phyloP scores from a whole-genome alignment of 2,888 invertebrate genomes.

The Cancer borealis region DNA sequence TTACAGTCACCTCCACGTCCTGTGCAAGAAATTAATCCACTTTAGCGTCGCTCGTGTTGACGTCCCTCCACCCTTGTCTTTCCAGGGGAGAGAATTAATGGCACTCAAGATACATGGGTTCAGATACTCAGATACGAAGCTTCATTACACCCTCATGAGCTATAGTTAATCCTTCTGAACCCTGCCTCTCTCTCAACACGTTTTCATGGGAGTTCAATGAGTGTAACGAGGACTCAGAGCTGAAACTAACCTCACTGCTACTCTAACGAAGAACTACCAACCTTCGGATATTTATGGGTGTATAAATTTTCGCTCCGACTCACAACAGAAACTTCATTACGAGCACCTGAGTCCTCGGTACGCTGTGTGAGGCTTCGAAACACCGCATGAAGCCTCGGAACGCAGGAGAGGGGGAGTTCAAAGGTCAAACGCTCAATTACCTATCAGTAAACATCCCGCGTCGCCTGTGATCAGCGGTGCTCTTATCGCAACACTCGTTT shows the following conservation, averaged over 20 bases:
- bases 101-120: not conserved
- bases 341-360: not conserved
- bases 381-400: not conserved
- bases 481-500: constrained; percentile 12
- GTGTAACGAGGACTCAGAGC: not conserved
- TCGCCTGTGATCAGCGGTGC: constrained; percentile 34
- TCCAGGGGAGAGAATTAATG: not conserved
- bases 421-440: constrained; percentile 29
- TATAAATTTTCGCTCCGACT: not conserved
- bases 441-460: constrained; percentile 29
- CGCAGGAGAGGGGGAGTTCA: not conserved
- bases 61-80: constrained; percentile 26
- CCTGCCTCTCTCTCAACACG: not conserved
- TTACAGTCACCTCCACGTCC: not conserved
- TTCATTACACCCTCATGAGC: constrained; percentile 13
- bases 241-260: not conserved
- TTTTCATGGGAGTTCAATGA: not conserved
- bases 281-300: constrained; percentile 9
- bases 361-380: not conserved
- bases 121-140: not conserved
- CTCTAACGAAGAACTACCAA: constrained; percentile 21
- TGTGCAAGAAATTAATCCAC: not conserved
- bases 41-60: not conserved
- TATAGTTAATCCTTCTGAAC: not conserved
- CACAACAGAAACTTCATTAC: constrained; percentile 37